These are phyloP conservation scores for Lates japonicus DNA, from an alignment of 2,797 vertebrate genomes.

Conservation along the genomic window DNA sequence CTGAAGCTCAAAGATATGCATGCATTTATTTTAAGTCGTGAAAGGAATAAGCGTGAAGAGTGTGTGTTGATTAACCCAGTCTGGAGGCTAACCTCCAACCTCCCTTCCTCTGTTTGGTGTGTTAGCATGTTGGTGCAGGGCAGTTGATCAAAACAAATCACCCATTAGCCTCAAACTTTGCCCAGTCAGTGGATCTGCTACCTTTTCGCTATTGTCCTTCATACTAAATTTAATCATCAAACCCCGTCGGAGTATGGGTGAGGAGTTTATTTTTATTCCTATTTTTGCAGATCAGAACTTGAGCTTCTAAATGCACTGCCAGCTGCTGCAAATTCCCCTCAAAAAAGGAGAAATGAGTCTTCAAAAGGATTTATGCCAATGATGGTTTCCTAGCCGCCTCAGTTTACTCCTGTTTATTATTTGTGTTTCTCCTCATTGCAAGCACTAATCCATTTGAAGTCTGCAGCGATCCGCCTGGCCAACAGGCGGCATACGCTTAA, in stretches of 20 bases:
- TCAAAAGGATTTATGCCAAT: slow-evolving; percentile 52
- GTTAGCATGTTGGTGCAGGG: slow-evolving; percentile 45
- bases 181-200: slow-evolving; percentile 26
- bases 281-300: slow-evolving; percentile 44
- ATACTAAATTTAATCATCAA: slow-evolving; percentile 23
- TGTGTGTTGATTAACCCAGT: slow-evolving; percentile 48
- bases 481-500: background rate
- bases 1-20: slow-evolving; percentile 75
- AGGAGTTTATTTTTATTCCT: slow-evolving; percentile 10
- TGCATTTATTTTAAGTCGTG: slow-evolving; percentile 74
- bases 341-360: slow-evolving; percentile 31
- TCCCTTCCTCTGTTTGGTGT: slow-evolving; percentile 43
- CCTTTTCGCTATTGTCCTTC: slow-evolving; percentile 31
- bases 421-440: slow-evolving; percentile 49
- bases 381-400: slow-evolving; percentile 23
- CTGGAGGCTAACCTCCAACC: slow-evolving; percentile 25
- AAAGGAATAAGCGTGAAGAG: slow-evolving; percentile 35
- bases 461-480: slow-evolving; percentile 16
- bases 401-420: slow-evolving; percentile 47
- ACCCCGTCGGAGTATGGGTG: slow-evolving; percentile 23
- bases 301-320: slow-evolving; percentile 76
- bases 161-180: slow-evolving; percentile 52
- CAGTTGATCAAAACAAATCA: slow-evolving; percentile 64
- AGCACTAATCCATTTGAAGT: slow-evolving; percentile 63
- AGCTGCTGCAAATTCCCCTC: slow-evolving; percentile 60